Evolutionary conservation across 2,113 vertebrate genomes (phyloP).

Genomic region (Silurus meridionalis): DNA sequence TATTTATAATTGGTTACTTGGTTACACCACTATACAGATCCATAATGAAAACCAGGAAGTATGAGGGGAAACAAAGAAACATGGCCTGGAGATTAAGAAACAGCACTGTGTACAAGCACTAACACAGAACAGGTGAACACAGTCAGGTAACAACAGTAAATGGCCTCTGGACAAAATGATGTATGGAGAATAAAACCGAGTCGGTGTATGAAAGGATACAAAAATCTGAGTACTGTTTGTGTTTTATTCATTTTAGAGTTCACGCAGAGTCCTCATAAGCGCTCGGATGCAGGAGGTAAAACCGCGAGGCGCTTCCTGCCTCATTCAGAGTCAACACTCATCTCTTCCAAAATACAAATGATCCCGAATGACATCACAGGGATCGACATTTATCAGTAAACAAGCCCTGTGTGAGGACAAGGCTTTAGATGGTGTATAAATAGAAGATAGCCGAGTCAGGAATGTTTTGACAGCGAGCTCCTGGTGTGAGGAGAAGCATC

Average conservation of each 20-base stretch:
- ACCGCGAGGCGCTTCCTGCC: neutral
- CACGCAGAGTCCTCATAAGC: neutral
- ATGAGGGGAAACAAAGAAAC: neutral
- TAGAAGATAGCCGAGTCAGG: slow-evolving; percentile 12
- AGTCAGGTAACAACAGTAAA: neutral
- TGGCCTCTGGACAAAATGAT: neutral
- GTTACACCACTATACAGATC: neutral
- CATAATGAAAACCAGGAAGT: neutral
- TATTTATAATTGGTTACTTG: no score
- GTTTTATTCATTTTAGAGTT: neutral
- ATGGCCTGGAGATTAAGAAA: neutral
- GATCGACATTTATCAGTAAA: slow-evolving; percentile 34
- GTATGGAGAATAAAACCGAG: neutral
- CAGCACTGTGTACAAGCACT: neutral
- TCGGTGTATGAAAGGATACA: neutral
- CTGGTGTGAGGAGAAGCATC: slow-evolving; percentile 9
- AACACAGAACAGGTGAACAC: neutral
- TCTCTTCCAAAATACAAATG: neutral
- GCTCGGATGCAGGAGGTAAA: neutral
- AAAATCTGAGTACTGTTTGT: neutral
- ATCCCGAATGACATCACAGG: slow-evolving; percentile 3
- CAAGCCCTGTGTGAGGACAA: slow-evolving; percentile 11
- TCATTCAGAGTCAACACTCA: neutral
- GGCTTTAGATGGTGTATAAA: slow-evolving; percentile 3
- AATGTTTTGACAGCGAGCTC: slow-evolving; percentile 28